These are phyloP conservation scores for Oreamnos americanus DNA, from an alignment of 2,113 vertebrate species.

Conservation along the genomic window DNA sequence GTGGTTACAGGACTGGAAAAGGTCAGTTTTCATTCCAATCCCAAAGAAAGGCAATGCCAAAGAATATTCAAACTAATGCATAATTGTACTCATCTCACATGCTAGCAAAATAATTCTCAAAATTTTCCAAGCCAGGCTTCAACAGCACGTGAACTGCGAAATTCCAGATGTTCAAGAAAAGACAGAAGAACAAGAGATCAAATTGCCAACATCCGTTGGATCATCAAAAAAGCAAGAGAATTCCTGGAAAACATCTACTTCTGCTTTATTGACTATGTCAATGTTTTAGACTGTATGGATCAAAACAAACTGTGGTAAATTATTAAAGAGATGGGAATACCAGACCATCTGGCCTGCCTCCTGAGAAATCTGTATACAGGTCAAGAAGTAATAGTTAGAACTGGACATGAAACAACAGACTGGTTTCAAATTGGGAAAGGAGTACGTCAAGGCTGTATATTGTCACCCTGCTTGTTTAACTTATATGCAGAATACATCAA, in stretches of 20 bases:
- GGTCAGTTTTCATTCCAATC: not conserved
- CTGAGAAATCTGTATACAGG: not conserved
- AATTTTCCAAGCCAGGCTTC: not conserved
- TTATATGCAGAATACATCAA: not conserved
- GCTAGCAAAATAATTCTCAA: not conserved
- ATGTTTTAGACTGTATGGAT: not conserved
- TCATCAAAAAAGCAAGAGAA: not conserved
- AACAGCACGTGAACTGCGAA: not conserved
- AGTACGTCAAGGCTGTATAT: not conserved
- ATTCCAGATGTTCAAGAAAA: not conserved
- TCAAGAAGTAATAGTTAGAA: not conserved
- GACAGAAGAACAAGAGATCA: not conserved
- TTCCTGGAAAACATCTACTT: not conserved
- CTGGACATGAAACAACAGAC: not conserved
- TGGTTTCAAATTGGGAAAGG: not conserved
- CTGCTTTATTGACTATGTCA: not conserved
- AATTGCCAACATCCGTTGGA: not conserved
- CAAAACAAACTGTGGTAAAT: not conserved
- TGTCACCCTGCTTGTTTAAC: not conserved
- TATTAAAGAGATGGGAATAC: not conserved
- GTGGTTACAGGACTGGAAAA: not conserved
- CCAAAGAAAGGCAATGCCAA: not conserved
- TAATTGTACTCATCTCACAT: not conserved
- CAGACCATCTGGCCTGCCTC: not conserved
- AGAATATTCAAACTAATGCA: not conserved